Evolutionary conservation across 2,113 vertebrate species (phyloP).

Genomic region (Phyllostomus hastatus): DNA sequence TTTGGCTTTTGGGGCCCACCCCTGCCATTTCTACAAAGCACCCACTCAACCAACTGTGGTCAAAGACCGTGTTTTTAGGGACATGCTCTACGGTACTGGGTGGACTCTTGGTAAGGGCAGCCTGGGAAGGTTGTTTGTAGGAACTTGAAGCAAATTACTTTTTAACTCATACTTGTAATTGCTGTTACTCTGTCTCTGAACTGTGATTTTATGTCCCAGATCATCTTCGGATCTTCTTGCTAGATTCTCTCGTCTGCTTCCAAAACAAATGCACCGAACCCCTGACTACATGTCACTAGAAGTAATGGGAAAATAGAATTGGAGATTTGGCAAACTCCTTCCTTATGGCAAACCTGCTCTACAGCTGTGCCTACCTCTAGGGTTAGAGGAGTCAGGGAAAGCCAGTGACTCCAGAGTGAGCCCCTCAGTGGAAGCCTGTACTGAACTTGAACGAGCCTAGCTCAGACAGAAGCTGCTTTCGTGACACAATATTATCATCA

Average conservation of each 20-base stretch:
- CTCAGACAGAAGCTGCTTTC: conserved; percentile 39
- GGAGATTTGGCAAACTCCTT: conserved; percentile 20
- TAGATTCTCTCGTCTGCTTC: conserved; percentile 18
- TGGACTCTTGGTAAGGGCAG: not conserved
- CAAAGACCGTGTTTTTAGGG: not conserved
- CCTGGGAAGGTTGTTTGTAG: not conserved
- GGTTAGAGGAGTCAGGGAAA: not conserved
- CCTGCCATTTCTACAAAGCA: not conserved
- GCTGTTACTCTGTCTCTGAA: not conserved
- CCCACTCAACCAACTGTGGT: not conserved
- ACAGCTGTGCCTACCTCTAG: not conserved
- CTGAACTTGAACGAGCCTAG: conserved; percentile 14
- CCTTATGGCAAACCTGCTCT: conserved; percentile 22
- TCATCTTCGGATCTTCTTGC: conserved; percentile 11
- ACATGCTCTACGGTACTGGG: not conserved
- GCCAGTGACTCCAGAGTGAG: not conserved
- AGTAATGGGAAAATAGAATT: not conserved
- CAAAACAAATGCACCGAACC: conserved; percentile 49
- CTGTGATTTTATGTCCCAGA: not conserved
- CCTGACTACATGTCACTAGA: conserved; percentile 51
- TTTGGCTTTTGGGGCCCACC: not conserved
- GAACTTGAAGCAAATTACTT: not conserved
- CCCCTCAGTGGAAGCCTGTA: conserved; percentile 52
- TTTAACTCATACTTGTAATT: conserved; percentile 12
- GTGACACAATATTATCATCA: not conserved